Conservation (phyloP, 2,888 invertebrate genomes). For the Polyploca ridens region DNA sequence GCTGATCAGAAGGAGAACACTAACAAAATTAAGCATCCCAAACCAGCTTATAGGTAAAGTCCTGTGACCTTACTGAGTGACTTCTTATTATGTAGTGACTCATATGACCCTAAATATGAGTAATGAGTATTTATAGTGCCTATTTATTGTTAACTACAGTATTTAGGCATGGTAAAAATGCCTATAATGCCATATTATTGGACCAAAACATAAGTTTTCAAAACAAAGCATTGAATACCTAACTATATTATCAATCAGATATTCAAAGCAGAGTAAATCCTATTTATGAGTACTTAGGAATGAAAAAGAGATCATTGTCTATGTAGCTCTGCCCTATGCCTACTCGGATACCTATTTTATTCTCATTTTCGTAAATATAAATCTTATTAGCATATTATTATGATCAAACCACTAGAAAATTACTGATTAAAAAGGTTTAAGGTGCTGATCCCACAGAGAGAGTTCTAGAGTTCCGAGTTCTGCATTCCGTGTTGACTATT, state of each 20-base stretch:
- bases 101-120: conserved; percentile 37
- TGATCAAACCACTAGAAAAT: too few relatives aligned
- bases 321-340: too few relatives aligned
- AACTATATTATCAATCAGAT: not conserved
- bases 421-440: too few relatives aligned
- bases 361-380: too few relatives aligned
- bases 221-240: not conserved
- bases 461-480: too few relatives aligned
- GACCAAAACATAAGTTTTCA: not conserved
- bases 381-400: too few relatives aligned
- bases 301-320: not conserved
- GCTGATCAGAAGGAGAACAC: conserved; percentile 72
- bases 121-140: not conserved
- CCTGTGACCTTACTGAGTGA: conserved; percentile 48
- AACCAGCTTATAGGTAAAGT: conserved; percentile 84
- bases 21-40: conserved; percentile 82
- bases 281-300: too few relatives aligned
- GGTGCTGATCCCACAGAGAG: too few relatives aligned
- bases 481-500: too few relatives aligned
- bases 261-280: too few relatives aligned
- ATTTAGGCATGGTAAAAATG: not conserved
- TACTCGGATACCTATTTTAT: too few relatives aligned
- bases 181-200: not conserved
- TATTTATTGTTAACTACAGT: not conserved
- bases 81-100: conserved; percentile 19